A percentile compares a stretch with the other conserved stretches of the same genome.
Evolutionary conservation across 2,888 invertebrate genomes (phyloP).

Genomic region (Camptogramma bilineatum): DNA sequence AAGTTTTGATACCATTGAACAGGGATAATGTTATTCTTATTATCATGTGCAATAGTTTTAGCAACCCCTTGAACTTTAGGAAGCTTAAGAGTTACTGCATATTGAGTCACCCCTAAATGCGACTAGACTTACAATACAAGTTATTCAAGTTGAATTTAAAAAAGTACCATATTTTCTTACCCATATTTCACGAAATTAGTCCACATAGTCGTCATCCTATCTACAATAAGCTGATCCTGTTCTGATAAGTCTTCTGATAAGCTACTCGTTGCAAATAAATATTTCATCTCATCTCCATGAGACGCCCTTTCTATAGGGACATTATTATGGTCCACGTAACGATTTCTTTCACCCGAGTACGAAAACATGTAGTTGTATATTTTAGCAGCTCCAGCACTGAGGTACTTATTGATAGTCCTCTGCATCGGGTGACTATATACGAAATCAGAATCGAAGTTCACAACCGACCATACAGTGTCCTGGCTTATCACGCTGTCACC

Average conservation of each 20-base stretch:
- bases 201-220: constrained; percentile 70
- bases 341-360: constrained; percentile 57
- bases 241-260: constrained; percentile 37
- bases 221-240: constrained; percentile 58
- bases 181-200: constrained; percentile 70
- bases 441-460: constrained; percentile 62
- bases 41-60: too few species aligned
- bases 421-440: constrained; percentile 57
- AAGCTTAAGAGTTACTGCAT: too few species aligned
- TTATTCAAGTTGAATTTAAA: too few species aligned
- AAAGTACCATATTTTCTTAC: constrained; percentile 52
- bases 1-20: too few species aligned
- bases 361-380: constrained; percentile 67
- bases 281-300: constrained; percentile 65
- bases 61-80: too few species aligned
- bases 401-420: constrained; percentile 53
- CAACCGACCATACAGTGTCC: constrained; percentile 44
- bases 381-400: constrained; percentile 45
- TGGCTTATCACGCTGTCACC: constrained; percentile 53
- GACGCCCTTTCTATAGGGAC: constrained; percentile 49
- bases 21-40: too few species aligned
- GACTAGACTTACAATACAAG: too few species aligned
- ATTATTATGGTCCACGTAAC: constrained; percentile 41
- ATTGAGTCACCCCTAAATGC: too few species aligned
- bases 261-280: constrained; percentile 55